Percentiles rank a stretch among this genome's conserved stretches.
Evolutionary conservation across 2,113 vertebrate species (phyloP).

Genomic region (Calidris pugnax): DNA sequence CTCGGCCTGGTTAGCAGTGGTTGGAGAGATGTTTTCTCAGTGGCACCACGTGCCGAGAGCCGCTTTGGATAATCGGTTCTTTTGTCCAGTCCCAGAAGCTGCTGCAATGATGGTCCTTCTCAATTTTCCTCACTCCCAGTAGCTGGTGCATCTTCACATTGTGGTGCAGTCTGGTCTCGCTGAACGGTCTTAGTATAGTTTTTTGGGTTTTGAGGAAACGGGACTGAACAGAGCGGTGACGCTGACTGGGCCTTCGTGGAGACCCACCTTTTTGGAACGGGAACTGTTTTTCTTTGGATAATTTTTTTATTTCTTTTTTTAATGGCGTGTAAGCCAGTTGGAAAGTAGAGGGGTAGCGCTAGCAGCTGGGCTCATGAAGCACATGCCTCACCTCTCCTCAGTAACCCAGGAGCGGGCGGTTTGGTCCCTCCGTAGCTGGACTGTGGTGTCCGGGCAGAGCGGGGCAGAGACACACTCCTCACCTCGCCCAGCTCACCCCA

Average conservation of each 20-base stretch:
- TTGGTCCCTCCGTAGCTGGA: background rate
- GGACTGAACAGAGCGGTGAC: background rate
- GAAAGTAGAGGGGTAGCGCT: background rate
- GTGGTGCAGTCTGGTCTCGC: background rate
- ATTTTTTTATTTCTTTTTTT: background rate
- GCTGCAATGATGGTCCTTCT: background rate
- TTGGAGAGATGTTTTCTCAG: background rate
- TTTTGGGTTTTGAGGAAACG: background rate
- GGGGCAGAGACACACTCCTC: background rate
- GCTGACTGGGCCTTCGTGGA: background rate
- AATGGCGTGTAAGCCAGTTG: background rate
- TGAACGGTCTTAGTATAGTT: background rate
- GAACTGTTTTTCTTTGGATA: background rate
- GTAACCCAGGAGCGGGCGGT: background rate
- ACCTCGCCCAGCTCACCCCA: background rate
- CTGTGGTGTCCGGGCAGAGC: background rate
- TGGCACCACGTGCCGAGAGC: background rate
- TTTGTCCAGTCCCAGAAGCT: background rate
- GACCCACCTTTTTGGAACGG: background rate
- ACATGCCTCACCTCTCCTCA: background rate
- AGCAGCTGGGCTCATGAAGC: background rate
- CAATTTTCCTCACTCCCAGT: background rate
- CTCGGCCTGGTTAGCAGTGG: background rate
- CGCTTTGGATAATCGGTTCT: background rate
- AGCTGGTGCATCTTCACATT: background rate